Evolutionary conservation across 2,888 invertebrate genomes (phyloP).

Genomic region (Molorchus minor): DNA sequence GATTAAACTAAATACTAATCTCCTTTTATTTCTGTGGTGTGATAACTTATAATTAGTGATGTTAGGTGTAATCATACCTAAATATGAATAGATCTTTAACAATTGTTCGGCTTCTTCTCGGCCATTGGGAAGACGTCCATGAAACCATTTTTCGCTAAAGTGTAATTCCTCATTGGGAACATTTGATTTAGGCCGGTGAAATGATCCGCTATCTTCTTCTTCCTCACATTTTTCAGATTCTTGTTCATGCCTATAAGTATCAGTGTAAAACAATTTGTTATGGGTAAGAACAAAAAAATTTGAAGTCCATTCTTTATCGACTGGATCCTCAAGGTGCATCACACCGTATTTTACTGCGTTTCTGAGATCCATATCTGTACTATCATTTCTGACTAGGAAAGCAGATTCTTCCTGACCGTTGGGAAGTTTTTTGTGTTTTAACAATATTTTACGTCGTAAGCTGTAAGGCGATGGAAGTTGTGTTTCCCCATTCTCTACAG

Average conservation of each 20-base stretch:
- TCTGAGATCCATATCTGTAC: conserved; percentile 78
- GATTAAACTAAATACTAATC: too few species aligned
- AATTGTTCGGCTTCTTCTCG: conserved; percentile 82
- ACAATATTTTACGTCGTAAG: conserved; percentile 77
- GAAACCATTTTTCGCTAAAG: conserved; percentile 94
- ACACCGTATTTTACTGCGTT: conserved; percentile 91
- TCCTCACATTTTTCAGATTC: conserved; percentile 59
- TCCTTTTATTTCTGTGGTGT: too few species aligned
- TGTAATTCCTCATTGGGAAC: conserved; percentile 89
- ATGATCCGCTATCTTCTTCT: conserved; percentile 56
- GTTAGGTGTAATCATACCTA: too few species aligned
- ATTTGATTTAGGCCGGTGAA: conserved; percentile 68
- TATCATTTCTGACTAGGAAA: conserved; percentile 68
- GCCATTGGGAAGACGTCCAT: conserved; percentile 84
- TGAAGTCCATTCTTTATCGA: conserved; percentile 90
- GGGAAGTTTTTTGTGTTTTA: conserved; percentile 94
- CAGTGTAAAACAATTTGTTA: conserved; percentile 88
- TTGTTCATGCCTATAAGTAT: conserved; percentile 62
- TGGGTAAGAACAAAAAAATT: conserved; percentile 93
- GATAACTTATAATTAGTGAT: too few species aligned
- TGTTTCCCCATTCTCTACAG: conserved; percentile 80
- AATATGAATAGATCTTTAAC: conserved; percentile 77
- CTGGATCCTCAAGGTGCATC: conserved; percentile 87
- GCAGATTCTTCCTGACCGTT: conserved; percentile 84
- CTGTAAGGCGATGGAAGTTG: conserved; percentile 85